Conservation (phyloP, 2,888 invertebrate genomes). For the Muschampia staudingeri region DNA sequence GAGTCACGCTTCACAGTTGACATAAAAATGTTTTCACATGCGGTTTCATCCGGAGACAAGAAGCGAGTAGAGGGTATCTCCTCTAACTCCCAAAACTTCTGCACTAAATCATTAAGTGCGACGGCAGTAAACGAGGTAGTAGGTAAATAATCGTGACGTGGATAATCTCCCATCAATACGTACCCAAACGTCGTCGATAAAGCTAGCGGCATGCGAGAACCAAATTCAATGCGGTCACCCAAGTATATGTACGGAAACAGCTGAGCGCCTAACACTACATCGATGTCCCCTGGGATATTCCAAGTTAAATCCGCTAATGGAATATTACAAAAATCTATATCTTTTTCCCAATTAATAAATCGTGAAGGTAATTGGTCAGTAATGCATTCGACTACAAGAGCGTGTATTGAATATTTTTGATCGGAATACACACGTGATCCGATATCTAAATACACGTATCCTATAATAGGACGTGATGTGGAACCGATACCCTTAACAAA, state of each 20-base stretch:
- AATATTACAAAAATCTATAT: neutral
- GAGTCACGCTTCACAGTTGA: neutral
- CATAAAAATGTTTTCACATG: neutral
- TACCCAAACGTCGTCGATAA: conserved; percentile 1
- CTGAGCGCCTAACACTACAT: neutral
- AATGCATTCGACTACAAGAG: neutral
- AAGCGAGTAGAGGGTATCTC: neutral
- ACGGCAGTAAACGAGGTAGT: neutral
- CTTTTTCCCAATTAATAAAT: neutral
- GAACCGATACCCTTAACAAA: neutral
- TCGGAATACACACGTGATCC: neutral
- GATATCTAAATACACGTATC: conserved; percentile 4
- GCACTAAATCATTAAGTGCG: neutral
- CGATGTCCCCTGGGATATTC: neutral
- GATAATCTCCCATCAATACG: neutral
- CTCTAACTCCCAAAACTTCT: neutral
- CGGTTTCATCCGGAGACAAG: neutral
- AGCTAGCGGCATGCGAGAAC: neutral
- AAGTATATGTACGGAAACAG: neutral
- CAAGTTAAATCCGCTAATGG: neutral
- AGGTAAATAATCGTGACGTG: neutral
- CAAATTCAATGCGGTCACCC: neutral
- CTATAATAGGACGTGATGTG: neutral
- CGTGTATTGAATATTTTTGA: neutral
- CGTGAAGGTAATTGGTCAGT: neutral